These are phyloP conservation scores for Parasteatoda lunata DNA, from an alignment of 2,888 invertebrate genomes.

Conservation along the genomic window DNA sequence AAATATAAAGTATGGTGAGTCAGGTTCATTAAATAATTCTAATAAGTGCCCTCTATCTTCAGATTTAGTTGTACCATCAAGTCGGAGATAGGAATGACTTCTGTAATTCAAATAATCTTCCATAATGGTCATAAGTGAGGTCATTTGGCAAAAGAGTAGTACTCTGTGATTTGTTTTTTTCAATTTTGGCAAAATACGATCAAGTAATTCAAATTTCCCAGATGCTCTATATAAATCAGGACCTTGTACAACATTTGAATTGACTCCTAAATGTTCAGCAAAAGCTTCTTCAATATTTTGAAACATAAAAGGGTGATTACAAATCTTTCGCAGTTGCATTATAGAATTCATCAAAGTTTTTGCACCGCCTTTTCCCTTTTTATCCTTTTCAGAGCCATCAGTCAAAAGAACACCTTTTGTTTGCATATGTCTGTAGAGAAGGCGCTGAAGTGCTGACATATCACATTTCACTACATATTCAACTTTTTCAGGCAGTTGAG, in stretches of 20 bases:
- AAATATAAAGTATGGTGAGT: conserved; percentile 95
- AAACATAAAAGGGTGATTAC: conserved; percentile 99
- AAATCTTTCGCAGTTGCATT: conserved; percentile 97
- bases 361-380: conserved; percentile 93
- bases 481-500: conserved; percentile 95
- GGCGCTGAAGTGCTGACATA: conserved; percentile 96
- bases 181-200: conserved; percentile 96
- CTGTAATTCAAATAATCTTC: conserved; percentile 97
- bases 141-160: conserved; percentile 99
- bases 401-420: conserved; percentile 95
- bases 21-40: conserved; percentile 89
- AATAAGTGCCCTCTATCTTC: conserved; percentile 97
- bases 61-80: conserved; percentile 98
- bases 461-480: conserved; percentile 99
- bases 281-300: conserved; percentile 98
- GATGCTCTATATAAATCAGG: conserved; percentile 94
- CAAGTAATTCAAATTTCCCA: conserved; percentile 97
- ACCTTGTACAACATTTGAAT: conserved; percentile 86
- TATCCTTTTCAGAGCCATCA: conserved; percentile 96
- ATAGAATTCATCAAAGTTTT: conserved; percentile 99
- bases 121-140: conserved; percentile 98
- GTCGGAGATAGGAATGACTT: conserved; percentile 88
- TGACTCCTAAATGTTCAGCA: conserved; percentile 88
- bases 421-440: conserved; percentile 97
- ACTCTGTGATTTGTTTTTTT: conserved; percentile 94